Percentiles rank a stretch among this genome's conserved stretches.
Evolutionary conservation across 2,888 invertebrate genomes (phyloP).

Genomic region (Troilus luridus): DNA sequence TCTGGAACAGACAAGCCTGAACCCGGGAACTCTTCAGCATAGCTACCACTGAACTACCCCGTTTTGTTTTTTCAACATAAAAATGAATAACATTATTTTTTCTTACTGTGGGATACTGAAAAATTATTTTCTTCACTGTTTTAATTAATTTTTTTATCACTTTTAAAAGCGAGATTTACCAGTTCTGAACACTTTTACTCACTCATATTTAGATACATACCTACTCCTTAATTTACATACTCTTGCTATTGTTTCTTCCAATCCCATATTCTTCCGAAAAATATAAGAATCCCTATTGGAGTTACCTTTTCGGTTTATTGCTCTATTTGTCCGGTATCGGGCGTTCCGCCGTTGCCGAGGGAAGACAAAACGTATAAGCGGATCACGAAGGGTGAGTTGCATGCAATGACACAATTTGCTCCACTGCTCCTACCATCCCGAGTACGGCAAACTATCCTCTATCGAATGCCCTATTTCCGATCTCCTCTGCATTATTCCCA

Average conservation of each 20-base stretch:
- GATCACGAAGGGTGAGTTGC: conserved; percentile 45
- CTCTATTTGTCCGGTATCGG: background rate
- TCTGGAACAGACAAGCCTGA: no score
- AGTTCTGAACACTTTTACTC: no score
- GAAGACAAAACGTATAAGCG: conserved; percentile 40
- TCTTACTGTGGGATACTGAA: no score
- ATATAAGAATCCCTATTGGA: background rate
- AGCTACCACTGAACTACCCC: no score
- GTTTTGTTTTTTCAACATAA: no score
- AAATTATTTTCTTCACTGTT: no score
- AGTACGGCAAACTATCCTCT: background rate
- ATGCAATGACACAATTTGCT: conserved; percentile 38
- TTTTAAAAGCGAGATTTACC: no score
- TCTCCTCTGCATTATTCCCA: background rate
- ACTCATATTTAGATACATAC: no score
- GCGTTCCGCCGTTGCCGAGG: background rate
- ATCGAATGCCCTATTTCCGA: conserved; percentile 48
- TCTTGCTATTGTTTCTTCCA: background rate
- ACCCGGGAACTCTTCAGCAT: no score
- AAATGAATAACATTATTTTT: no score
- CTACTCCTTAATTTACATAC: no score
- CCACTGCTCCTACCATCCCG: background rate
- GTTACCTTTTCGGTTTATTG: background rate
- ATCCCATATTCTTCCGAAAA: background rate
- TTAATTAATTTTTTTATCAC: no score